These are phyloP conservation scores for Epinephelus cyanopodus DNA, from an alignment of 2,113 vertebrate species.

Conservation along the genomic window DNA sequence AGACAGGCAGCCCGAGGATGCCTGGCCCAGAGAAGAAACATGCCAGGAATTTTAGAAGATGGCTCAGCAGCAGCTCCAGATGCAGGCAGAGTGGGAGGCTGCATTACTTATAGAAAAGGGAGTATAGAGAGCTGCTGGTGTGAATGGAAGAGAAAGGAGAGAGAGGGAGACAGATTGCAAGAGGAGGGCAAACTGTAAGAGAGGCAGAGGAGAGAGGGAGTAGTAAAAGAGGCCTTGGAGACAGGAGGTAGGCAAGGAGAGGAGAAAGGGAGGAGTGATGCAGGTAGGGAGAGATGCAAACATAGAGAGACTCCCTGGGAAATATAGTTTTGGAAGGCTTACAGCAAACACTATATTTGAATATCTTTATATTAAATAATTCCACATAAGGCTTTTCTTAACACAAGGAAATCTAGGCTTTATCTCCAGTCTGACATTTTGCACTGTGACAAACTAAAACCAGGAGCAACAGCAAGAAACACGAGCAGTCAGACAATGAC, in stretches of 20 bases:
- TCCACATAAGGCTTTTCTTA: not conserved
- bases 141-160: constrained; percentile 14
- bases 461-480: not conserved
- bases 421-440: not conserved
- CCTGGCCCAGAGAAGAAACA: constrained; percentile 44
- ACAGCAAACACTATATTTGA: not conserved
- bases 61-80: constrained; percentile 59
- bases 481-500: not conserved
- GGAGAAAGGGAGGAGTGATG: not conserved
- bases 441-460: not conserved
- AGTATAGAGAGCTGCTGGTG: constrained; percentile 13
- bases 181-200: constrained; percentile 9
- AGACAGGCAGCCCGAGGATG: constrained; percentile 53
- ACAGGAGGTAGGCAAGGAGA: not conserved
- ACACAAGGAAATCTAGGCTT: not conserved
- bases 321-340: not conserved
- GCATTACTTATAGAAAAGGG: constrained; percentile 29
- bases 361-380: not conserved
- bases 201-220: constrained; percentile 8
- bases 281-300: not conserved
- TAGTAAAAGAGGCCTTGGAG: constrained; percentile 6
- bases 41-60: constrained; percentile 58
- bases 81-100: constrained; percentile 25
- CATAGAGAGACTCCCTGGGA: not conserved
- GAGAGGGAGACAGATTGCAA: not conserved